These are phyloP conservation scores for Apaloderma vittatum DNA, from an alignment of 2,113 vertebrate genomes.

Conservation along the genomic window DNA sequence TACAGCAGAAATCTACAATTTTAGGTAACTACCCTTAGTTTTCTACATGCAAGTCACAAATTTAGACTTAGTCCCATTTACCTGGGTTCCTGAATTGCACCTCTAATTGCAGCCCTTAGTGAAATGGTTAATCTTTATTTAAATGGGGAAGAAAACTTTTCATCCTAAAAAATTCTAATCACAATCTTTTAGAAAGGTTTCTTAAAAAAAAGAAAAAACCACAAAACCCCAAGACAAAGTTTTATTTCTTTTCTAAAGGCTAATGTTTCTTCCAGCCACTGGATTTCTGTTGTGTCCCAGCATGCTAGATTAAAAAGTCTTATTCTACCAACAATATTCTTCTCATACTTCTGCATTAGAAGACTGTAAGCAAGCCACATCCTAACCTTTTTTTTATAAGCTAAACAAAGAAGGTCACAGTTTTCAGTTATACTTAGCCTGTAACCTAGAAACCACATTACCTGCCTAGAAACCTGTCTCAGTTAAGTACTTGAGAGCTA, in stretches of 20 bases:
- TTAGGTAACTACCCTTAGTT: background rate
- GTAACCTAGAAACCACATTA: constrained; percentile 73
- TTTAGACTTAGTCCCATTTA: background rate
- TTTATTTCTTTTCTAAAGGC: background rate
- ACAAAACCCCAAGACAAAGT: background rate
- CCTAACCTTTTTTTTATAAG: constrained; percentile 7
- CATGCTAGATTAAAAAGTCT: background rate
- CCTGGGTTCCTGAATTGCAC: background rate
- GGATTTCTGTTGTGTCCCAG: background rate
- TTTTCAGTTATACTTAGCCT: constrained; percentile 64
- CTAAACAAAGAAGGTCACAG: constrained; percentile 61
- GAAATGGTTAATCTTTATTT: background rate
- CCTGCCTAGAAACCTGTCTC: constrained; percentile 56
- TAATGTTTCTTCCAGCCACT: background rate
- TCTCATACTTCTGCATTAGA: background rate
- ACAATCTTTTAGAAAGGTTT: background rate
- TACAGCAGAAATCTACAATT: background rate
- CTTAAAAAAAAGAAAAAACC: fast-evolving
- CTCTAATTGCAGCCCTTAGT: background rate
- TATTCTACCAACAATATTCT: background rate
- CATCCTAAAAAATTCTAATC: background rate
- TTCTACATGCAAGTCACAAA: background rate
- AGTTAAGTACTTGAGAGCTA: constrained; percentile 63
- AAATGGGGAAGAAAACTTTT: background rate
- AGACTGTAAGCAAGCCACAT: constrained; percentile 36